A percentile compares a stretch with the other conserved stretches of the same genome.
Conservation (phyloP, 2,888 invertebrate genomes). For the Stramonita haemastoma region DNA sequence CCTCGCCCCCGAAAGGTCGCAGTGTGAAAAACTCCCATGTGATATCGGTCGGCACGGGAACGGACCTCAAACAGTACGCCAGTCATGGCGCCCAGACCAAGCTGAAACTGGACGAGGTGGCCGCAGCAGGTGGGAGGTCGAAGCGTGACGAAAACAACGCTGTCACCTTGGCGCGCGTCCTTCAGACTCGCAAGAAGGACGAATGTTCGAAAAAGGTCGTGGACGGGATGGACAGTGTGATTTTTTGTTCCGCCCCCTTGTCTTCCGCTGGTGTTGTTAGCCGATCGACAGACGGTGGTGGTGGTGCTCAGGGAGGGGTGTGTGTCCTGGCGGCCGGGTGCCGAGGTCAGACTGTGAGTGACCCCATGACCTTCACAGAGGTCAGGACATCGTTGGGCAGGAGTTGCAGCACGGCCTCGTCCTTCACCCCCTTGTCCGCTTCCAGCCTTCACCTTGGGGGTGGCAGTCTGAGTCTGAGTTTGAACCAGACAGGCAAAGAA, state of each 20-base stretch:
- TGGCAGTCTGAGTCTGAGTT: neutral
- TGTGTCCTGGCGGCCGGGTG: neutral
- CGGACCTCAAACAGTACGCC: conserved; percentile 25
- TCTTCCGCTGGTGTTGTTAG: neutral
- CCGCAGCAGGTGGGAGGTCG: neutral
- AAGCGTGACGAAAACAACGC: neutral
- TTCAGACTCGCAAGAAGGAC: neutral
- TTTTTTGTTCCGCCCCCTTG: no score
- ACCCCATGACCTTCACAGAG: neutral
- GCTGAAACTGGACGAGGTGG: neutral
- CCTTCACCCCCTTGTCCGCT: neutral
- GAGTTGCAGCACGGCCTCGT: neutral
- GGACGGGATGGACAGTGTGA: neutral
- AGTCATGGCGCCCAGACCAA: conserved; percentile 38
- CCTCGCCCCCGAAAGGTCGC: neutral
- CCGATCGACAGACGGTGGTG: neutral
- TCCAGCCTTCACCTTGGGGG: neutral
- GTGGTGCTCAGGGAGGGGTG: neutral
- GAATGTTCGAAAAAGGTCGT: neutral
- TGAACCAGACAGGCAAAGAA: neutral
- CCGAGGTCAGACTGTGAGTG: neutral
- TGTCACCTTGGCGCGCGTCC: no score
- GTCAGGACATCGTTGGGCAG: neutral
- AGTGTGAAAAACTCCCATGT: neutral
- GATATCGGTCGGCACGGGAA: conserved; percentile 35